Conservation (phyloP, 2,113 vertebrate genomes). For the Alaudala cheleensis region DNA sequence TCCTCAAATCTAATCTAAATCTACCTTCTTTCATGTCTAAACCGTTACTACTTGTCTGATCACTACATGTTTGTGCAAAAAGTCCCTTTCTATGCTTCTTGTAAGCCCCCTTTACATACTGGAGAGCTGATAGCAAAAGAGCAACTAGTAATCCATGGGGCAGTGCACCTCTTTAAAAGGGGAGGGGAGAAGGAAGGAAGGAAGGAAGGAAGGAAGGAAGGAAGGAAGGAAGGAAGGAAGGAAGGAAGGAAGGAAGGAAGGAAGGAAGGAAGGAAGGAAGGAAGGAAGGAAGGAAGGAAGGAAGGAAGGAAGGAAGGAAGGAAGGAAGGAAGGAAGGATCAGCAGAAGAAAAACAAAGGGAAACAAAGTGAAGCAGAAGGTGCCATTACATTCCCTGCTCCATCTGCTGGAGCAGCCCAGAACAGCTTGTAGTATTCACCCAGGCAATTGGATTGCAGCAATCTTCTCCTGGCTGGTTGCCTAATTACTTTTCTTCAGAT, state of each 20-base stretch:
- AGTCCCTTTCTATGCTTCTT: neutral
- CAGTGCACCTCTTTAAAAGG: neutral
- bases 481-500: neutral
- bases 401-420: conserved; percentile 9
- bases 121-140: neutral
- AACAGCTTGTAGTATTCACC: neutral
- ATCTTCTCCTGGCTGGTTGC: neutral
- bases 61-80: neutral
- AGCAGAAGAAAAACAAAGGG: neutral
- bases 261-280: no score
- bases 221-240: no score
- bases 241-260: no score
- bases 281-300: no score
- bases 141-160: neutral
- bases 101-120: neutral
- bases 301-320: no score
- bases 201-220: no score
- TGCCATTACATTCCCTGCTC: neutral
- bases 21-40: neutral
- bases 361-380: neutral
- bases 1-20: neutral
- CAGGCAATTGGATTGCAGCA: neutral
- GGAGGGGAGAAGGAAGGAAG: no score
- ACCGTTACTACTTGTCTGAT: neutral
- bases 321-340: no score